Base-by-base conservation (phyloP, 2,113 vertebrate genomes). In the Microtus richardsoni region DNA sequence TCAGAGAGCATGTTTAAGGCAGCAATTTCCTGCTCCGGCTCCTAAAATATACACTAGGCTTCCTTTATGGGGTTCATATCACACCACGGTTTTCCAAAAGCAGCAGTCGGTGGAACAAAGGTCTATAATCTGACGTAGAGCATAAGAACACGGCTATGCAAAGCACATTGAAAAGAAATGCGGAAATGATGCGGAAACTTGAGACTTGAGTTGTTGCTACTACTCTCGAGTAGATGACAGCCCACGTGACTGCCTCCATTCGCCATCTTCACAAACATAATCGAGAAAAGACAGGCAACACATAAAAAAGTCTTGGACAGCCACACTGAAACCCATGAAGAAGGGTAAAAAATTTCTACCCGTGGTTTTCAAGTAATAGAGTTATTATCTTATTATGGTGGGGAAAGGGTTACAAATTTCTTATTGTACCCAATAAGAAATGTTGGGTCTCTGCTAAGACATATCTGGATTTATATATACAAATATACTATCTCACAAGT, bases 11-110 rank as follows among this genome's bases (percentile, higher is more conserved):
- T 64, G 58, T 93, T 93, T 85, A 91, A 84, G 66, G 66, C 58
- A 85, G 71, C 91, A 91, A 80, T 52, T 94, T 97, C 91, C 94
- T 97, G 73, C 83, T 92, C 58, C 74, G 94, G 80, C 83, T 95
- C 86, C 91, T 91, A 95, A 95, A 95, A 96, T 92, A 95, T 12
- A 91, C 30, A 44, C 47, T 19, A 30, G 71, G 28, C 94, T 96
- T 91, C 68, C 91, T 95, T 73, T 93, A 84, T 92, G 85, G 74
- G 26, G 12, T 22, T 94, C 62, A 94, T 71, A 96, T 49, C 71
- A 90, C 66, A 91, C 60, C 26, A 92, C 75, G 39, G 44, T 92
- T 93, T 93, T 92, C 73, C 94, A 39, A 96, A 92, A 93, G 77
- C 91, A 96, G 82, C 47, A 95, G 12, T 70, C 47, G 89, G 9